Base-by-base conservation (phyloP, 2,888 invertebrate species). In the Habroteleia sp. region DNA sequence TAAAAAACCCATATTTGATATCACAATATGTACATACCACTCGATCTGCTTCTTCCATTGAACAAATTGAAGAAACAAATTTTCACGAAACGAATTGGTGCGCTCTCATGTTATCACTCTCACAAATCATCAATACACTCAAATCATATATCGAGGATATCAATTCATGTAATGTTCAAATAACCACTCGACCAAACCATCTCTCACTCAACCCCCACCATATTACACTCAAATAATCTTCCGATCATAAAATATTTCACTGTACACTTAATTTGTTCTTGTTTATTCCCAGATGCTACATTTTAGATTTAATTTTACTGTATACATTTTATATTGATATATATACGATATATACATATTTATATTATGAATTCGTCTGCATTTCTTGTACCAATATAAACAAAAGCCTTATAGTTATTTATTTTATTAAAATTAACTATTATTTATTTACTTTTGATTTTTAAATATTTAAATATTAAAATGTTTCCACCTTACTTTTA, bases 121-220 rank as follows among this genome's bases (percentile, higher is more conserved):
- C 60, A 60, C 37, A 46, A 60, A 60, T 60, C 60, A 60, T 60
- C 44, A 46, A 46, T 2, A 46, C 60, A 35, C 29, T 60, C 27
- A 37, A 60, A 46, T 41, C 60, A 46, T 60, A 20, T 44, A 37
- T 42, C 56, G 33, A 31, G 6, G 56, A 42, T 31, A 56, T 42
- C 56, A 56, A 56, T 56, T 56, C 56, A 23, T 37, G 37, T 54
- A 41, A 42, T 23, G 44, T 35, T 33, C 33, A 11, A 46, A 37
- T 46, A 60, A 60, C 35, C 46, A 14, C 13, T 41, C 60, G 46
- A 35, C 33, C 60, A 60, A 29, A 29, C 56, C 31, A 31, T 31
- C 41, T 17, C 27, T 31, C 39, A 27, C 48, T 33, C 52, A 52
- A 52, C n/a, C n/a, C n/a, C n/a, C n/a, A 52, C 52, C 37, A 39